phyloP scores from a whole-genome alignment of 2,797 vertebrate genomes.

The Alouatta caraya region DNA sequence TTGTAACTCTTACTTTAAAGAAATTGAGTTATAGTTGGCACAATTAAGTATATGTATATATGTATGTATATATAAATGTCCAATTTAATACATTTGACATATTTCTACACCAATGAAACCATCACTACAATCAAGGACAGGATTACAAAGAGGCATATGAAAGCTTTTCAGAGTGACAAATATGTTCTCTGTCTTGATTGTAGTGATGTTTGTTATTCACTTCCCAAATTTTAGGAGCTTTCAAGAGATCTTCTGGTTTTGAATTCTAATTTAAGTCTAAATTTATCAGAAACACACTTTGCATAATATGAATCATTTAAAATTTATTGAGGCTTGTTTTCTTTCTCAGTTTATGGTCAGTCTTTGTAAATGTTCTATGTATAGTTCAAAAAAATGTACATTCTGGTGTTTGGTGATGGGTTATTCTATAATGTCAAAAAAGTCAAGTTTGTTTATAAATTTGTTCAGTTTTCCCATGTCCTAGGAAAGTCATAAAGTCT shows the following conservation, averaged over 20 bases:
- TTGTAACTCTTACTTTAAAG: neutral
- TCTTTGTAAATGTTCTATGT: neutral
- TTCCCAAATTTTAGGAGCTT: neutral
- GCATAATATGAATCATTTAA: neutral
- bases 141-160: too few species aligned
- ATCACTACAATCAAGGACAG: neutral
- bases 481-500: neutral
- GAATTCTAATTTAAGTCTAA: neutral
- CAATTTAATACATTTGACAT: neutral
- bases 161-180: too few species aligned
- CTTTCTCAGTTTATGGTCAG: neutral
- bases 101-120: neutral
- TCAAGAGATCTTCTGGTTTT: neutral
- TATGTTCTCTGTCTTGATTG: neutral
- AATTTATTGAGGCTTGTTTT: neutral
- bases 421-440: neutral
- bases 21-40: neutral
- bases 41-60: neutral
- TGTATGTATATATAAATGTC: neutral
- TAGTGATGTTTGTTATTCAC: neutral
- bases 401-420: neutral
- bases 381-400: neutral
- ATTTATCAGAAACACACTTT: neutral
- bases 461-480: neutral
- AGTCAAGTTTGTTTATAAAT: neutral